Percentiles rank a stretch among this genome's conserved stretches.
Conservation (phyloP, 2,888 invertebrate species). For the Caradrina clavipalpis region DNA sequence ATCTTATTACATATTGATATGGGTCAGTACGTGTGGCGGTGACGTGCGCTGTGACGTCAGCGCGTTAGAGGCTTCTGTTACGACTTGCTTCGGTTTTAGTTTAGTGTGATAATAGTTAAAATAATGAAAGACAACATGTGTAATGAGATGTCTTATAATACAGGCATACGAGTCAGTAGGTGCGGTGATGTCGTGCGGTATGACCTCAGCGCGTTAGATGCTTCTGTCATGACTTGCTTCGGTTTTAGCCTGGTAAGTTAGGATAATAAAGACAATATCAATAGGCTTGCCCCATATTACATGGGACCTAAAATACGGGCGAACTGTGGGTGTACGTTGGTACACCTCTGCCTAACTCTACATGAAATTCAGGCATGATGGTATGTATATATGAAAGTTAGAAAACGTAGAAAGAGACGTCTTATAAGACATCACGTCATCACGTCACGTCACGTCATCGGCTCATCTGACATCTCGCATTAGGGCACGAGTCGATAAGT, state of each 20-base stretch:
- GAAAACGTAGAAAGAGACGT: slow-evolving; percentile 88
- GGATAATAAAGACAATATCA: too few relatives aligned
- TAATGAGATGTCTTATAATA: slow-evolving; percentile 88
- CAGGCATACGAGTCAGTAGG: slow-evolving; percentile 64
- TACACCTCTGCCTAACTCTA: too few relatives aligned
- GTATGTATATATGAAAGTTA: slow-evolving; percentile 2
- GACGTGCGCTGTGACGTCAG: slow-evolving; percentile 47
- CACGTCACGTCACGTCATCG: too few relatives aligned
- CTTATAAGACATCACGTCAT: slow-evolving; percentile 82
- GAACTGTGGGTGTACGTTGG: too few relatives aligned
- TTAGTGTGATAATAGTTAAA: not conserved
- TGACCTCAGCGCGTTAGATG: slow-evolving; percentile 46
- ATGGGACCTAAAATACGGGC: too few relatives aligned
- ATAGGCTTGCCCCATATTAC: too few relatives aligned
- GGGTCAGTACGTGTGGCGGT: slow-evolving; percentile 49
- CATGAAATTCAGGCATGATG: too few relatives aligned
- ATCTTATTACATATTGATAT: slow-evolving; percentile 82
- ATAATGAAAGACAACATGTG: slow-evolving; percentile 79
- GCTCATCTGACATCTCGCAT: too few relatives aligned
- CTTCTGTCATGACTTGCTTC: not conserved
- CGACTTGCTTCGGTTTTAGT: too few relatives aligned
- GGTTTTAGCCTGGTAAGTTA: too few relatives aligned
- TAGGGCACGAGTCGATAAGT: slow-evolving; percentile 64
- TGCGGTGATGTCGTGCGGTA: slow-evolving; percentile 50
- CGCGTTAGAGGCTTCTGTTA: slow-evolving; percentile 37